Evolutionary conservation across 1,140 invertebrate genomes (phyloP).

Genomic region (Melanaphis sacchari): DNA sequence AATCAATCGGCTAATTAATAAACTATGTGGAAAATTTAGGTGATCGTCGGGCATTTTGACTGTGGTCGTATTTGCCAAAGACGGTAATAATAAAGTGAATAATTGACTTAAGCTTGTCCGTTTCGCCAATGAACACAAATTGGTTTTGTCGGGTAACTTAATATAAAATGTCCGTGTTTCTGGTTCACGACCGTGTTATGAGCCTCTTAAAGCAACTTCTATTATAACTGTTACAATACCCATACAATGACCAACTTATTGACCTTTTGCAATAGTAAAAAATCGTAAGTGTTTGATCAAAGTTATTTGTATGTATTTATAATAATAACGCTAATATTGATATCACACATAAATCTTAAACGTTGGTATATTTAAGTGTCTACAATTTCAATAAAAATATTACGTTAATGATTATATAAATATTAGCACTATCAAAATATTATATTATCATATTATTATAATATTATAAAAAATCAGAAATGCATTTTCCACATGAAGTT

Average conservation of each 20-base stretch:
- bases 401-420: not conserved
- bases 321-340: not conserved
- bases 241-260: not conserved
- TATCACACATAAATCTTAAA: not conserved
- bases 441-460: too few species aligned
- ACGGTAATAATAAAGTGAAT: slow-evolving; percentile 29
- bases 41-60: slow-evolving; percentile 11
- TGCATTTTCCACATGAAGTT: not conserved
- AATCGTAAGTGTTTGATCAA: not conserved
- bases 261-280: not conserved
- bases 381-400: not conserved
- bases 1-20: slow-evolving; percentile 4
- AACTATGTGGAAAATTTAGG: not conserved
- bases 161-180: slow-evolving; percentile 31
- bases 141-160: slow-evolving; percentile 24
- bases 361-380: not conserved
- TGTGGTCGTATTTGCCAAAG: not conserved
- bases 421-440: too few species aligned
- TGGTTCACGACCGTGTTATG: not conserved
- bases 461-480: not conserved
- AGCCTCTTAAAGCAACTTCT: not conserved
- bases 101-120: slow-evolving; percentile 46
- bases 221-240: not conserved
- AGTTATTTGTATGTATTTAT: not conserved
- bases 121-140: slow-evolving; percentile 6